Conservation (phyloP, 2,888 invertebrate genomes). For the Smittia aterrima region DNA sequence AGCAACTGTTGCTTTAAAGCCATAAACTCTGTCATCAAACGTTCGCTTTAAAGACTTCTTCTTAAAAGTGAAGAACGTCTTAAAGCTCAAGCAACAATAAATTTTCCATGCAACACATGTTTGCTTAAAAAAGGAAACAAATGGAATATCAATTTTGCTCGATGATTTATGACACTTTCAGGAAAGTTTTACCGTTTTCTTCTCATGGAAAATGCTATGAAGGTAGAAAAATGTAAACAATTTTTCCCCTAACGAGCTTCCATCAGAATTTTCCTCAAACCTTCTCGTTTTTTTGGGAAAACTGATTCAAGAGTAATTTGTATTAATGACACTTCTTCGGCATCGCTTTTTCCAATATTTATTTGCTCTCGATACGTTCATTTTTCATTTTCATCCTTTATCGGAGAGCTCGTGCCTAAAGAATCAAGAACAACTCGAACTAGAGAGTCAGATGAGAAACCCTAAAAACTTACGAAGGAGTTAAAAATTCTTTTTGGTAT, state of each 20-base stretch:
- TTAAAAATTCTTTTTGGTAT: no score
- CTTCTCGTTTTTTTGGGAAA: neutral
- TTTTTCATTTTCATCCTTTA: neutral
- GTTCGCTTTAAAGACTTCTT: no score
- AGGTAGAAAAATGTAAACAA: conserved; percentile 2
- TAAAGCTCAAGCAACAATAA: no score
- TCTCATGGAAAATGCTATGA: neutral
- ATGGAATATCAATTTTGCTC: conserved; percentile 10
- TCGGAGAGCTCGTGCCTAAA: neutral
- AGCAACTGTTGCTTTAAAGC: no score
- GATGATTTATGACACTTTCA: conserved; percentile 10
- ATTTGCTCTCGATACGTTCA: neutral
- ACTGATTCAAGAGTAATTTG: conserved; percentile 7
- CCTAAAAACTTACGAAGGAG: no score
- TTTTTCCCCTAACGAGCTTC: neutral
- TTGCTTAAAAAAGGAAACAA: neutral
- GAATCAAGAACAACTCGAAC: neutral
- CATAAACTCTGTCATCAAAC: no score
- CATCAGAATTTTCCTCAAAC: neutral
- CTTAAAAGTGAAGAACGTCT: no score
- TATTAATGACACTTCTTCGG: conserved; percentile 4
- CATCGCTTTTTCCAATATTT: neutral
- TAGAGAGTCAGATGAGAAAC: neutral
- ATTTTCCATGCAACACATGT: neutral
- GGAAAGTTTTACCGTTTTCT: neutral